These are phyloP conservation scores for Meandrusa payeni DNA, from an alignment of 2,888 invertebrate genomes.

Conservation along the genomic window DNA sequence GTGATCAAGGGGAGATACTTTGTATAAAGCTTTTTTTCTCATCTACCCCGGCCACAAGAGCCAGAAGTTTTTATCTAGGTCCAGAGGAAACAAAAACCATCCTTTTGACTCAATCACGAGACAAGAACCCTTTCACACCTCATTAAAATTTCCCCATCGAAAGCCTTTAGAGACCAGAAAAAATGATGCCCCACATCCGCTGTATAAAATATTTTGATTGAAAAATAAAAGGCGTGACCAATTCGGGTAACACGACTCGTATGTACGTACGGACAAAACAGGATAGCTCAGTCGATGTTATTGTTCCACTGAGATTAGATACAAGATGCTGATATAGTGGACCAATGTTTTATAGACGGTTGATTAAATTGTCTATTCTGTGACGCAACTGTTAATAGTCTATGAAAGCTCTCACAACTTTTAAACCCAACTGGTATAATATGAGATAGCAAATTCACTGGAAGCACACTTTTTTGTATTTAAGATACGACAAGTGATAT, in stretches of 20 bases:
- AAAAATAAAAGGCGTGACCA: conserved; percentile 74
- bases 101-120: conserved; percentile 62
- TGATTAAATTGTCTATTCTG: not conserved
- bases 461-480: no score
- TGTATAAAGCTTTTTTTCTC: conserved; percentile 8
- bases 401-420: no score
- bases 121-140: conserved; percentile 71
- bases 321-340: conserved; percentile 6
- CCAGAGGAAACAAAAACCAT: conserved; percentile 41
- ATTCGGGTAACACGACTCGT: conserved; percentile 46
- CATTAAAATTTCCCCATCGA: conserved; percentile 63
- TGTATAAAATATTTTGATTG: conserved; percentile 72
- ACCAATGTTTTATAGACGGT: not conserved
- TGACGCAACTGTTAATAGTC: no score
- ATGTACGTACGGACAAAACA: conserved; percentile 16
- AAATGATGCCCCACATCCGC: conserved; percentile 59
- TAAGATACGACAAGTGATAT: no score
- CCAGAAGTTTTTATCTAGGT: conserved; percentile 28
- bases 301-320: conserved; percentile 22
- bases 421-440: no score
- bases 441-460: no score
- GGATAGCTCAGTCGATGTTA: conserved; percentile 32
- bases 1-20: not conserved
- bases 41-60: conserved; percentile 25
- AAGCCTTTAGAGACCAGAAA: conserved; percentile 43